Evolutionary conservation across 2,797 vertebrate genomes (phyloP), one percentile per base, ranked within the genome.

Genomic region (Typhlichthys eigenmanni): DNA sequence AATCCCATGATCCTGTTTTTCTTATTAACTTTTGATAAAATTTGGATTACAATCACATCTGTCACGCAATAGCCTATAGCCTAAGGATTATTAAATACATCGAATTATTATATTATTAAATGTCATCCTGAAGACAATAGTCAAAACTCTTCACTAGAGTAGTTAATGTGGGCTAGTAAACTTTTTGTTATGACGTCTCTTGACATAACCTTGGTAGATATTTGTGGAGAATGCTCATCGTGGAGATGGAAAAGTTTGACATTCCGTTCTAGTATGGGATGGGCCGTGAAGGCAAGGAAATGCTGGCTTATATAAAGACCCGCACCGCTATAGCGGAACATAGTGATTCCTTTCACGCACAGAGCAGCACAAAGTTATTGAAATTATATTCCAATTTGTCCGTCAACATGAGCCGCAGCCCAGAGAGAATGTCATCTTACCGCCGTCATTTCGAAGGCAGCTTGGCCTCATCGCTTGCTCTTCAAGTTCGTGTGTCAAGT

Each of bases 361-460:
- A 63, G 63, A 56, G 51, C 52, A 43, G 34, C 34, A 38, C 34
- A 8, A 75, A 76, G 66, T 57, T 66, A 10, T 8, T 72, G 59
- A 47, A 64, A 17, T 54, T 10, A 14, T 24, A 24, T 24, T 24
- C 24, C 24, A 3, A 24, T 4, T 11, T 69, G 24, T 29, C 24
- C 17, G 12, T 62, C 81, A 88, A 1, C 58, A 94, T 92, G 93
- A 92, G 91, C 66, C 71, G 72, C 78, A 93, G 93, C 68, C 90
- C 86, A 65, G 92, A 91, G 52, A 92, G 91, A 78, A 92, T 92
- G 80, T 94, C 93, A 0, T 94, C 94, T 0, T 93, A 92, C 76
- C 83, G 91, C 60, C 87, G 91, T 47, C 87, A 92, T 45, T 94
- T 94, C 17, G 89, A 94, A 64, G 82, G 83, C 1, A 13, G 68